Base-by-base conservation (phyloP, 2,113 vertebrate genomes). In the Catagonus wagneri region DNA sequence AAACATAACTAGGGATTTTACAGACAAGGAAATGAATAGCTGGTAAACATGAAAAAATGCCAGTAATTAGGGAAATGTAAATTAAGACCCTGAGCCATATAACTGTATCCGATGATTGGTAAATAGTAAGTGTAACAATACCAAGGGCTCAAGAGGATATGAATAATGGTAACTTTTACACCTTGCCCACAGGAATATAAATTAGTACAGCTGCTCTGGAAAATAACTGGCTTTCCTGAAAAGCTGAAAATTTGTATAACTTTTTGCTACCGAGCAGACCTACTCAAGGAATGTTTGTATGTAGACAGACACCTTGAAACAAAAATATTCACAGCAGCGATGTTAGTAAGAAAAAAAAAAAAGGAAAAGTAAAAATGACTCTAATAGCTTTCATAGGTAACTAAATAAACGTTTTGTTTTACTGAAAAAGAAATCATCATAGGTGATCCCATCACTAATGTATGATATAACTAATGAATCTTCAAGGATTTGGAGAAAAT, bases 1-100 rank as follows among this genome's bases (percentile, higher is more conserved):
- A 68, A 4, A 56, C 15, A 56, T 15, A 88, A 58, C 9, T n/a
- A 63, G 63, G 16, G 71, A 71, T 84, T 78, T 78, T 89, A 29
- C 22, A 84, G 44, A 84, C 34, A 56, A 78, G 63, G 27, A 79
- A 78, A 54, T 23, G 11, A 61, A n/a, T 93, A 83, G 9, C 44
- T 34, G 78, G 10, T 78, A 78, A 83, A 83, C 39, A 80, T 81
- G 68, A 61, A 83, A 89, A 76, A 81, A 54, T 93, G 15, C 4
- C 56, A 65, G 19, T 85, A 72, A 85, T 90, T 60, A 93, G 12
- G 50, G 50, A 36, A 66, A 80, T 85, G 36, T 34, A 90, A 93
- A 93, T 75, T 66, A 65, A 79, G 29, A 60, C 17, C 23, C 4
- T 65, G 84, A 85, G 32, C 65, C 36, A 56, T 7, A 32, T 13